A percentile compares a stretch with the other conserved stretches of the same genome.
Evolutionary conservation across 2,797 vertebrate species (phyloP).

Genomic region (Anabas testudineus): DNA sequence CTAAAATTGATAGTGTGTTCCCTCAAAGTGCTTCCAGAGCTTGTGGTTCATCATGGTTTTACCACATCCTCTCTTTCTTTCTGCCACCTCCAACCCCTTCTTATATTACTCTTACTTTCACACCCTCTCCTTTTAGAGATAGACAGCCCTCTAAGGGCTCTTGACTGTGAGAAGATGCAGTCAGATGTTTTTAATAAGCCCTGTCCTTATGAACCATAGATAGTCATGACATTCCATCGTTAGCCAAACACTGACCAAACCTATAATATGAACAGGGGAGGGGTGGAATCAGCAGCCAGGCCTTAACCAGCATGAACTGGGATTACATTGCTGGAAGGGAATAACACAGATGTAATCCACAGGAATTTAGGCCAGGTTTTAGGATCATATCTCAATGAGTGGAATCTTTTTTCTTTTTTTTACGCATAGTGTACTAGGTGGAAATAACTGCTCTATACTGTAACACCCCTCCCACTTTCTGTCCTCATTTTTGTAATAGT

Average conservation of each 20-base stretch:
- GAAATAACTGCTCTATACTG: neutral
- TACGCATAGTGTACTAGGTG: constrained; percentile 2
- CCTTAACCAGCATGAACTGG: constrained; percentile 55
- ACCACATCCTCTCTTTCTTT: constrained; percentile 20
- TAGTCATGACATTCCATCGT: constrained; percentile 54
- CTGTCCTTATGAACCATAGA: constrained; percentile 48
- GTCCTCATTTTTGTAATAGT: constrained; percentile 55
- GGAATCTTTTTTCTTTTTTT: neutral
- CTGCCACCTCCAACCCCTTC: constrained; percentile 1
- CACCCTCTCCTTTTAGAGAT: neutral
- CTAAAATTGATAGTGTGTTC: constrained; percentile 62
- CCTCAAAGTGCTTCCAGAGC: constrained; percentile 70
- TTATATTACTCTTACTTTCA: constrained; percentile 4
- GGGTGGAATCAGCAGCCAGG: constrained; percentile 56
- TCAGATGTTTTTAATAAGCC: constrained; percentile 28
- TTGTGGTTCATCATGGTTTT: constrained; percentile 48
- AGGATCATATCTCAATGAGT: constrained; percentile 32
- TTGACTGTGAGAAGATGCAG: constrained; percentile 37
- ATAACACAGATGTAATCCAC: constrained; percentile 67
- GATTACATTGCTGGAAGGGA: constrained; percentile 62
- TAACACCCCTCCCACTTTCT: neutral
- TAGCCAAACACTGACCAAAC: constrained; percentile 56
- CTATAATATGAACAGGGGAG: constrained; percentile 72
- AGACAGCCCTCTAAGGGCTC: constrained; percentile 10
- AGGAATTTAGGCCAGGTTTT: constrained; percentile 61